These are phyloP conservation scores for Clistopyga incitator DNA, from an alignment of 2,888 invertebrate species.

Conservation along the genomic window DNA sequence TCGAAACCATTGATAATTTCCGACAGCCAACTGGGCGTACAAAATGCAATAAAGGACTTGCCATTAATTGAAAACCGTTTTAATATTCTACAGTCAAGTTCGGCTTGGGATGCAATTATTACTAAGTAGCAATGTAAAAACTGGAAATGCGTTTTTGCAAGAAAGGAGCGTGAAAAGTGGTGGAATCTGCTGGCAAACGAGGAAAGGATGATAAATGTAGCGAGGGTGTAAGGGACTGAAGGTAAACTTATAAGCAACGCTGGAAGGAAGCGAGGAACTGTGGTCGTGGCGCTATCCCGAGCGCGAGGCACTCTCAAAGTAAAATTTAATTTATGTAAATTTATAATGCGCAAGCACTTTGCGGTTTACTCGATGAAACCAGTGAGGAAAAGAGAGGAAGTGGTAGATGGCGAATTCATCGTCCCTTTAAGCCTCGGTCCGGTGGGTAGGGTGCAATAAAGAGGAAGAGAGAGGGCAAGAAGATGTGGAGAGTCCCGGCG, in stretches of 20 bases:
- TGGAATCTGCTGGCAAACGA: background rate
- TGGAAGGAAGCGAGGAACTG: background rate
- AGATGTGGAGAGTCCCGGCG: constrained; percentile 46
- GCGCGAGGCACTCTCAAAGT: constrained; percentile 68
- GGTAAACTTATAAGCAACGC: constrained; percentile 40
- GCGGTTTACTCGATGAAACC: constrained; percentile 70
- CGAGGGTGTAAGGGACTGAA: constrained; percentile 15
- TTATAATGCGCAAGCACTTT: constrained; percentile 74
- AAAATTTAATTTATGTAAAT: constrained; percentile 78
- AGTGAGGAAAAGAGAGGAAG: constrained; percentile 14
- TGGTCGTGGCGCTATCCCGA: constrained; percentile 27
- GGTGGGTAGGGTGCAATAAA: constrained; percentile 24
- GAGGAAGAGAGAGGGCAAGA: constrained; percentile 33
- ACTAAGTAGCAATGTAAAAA: background rate
- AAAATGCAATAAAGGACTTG: too few species aligned
- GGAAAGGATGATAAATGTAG: constrained; percentile 1
- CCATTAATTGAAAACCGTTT: background rate
- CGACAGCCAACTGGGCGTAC: background rate
- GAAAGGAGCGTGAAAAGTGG: constrained; percentile 14
- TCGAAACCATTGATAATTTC: background rate
- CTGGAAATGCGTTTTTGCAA: background rate
- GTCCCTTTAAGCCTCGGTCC: constrained; percentile 50
- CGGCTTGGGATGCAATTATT: background rate
- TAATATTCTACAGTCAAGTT: background rate
- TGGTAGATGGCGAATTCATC: constrained; percentile 60